These are phyloP conservation scores for Macropus fuliginosus DNA, from an alignment of 2,797 vertebrate species.

Conservation along the genomic window DNA sequence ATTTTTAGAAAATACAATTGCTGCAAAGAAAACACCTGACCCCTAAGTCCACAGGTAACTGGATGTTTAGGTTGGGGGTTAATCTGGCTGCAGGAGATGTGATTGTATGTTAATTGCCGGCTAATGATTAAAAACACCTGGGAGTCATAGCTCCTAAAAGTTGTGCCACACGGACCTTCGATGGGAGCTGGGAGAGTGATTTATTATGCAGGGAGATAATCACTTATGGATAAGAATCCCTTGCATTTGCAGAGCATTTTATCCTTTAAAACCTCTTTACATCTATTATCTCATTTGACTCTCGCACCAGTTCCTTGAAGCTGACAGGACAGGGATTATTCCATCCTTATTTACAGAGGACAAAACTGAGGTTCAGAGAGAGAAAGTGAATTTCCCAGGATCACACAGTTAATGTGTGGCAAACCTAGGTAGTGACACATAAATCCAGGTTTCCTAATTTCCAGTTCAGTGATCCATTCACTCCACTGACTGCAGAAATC, in stretches of 20 bases:
- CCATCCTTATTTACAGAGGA: not conserved
- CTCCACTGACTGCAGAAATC: not conserved
- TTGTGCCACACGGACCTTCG: not conserved
- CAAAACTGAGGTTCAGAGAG: not conserved
- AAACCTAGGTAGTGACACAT: not conserved
- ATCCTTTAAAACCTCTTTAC: not conserved
- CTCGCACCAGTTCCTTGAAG: not conserved
- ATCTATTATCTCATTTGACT: not conserved
- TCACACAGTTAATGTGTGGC: not conserved
- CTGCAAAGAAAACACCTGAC: not conserved
- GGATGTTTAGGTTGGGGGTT: slow-evolving; percentile 1
- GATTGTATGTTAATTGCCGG: not conserved
- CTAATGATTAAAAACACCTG: slow-evolving; percentile 1
- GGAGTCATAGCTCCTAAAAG: not conserved
- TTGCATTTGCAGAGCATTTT: not conserved
- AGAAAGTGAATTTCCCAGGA: not conserved
- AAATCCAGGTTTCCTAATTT: not conserved
- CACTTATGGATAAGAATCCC: not conserved
- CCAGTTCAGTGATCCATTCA: not conserved
- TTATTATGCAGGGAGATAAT: not conserved
- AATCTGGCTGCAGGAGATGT: not conserved
- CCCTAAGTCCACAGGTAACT: not conserved
- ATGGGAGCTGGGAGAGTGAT: not conserved
- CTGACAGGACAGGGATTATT: not conserved
- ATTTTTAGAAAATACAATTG: not conserved